Percentiles rank a stretch among this genome's conserved stretches.
Evolutionary conservation across 53 echinoderm and acorn worm genomes (phyloP).

Genomic region (Henricia sp.): DNA sequence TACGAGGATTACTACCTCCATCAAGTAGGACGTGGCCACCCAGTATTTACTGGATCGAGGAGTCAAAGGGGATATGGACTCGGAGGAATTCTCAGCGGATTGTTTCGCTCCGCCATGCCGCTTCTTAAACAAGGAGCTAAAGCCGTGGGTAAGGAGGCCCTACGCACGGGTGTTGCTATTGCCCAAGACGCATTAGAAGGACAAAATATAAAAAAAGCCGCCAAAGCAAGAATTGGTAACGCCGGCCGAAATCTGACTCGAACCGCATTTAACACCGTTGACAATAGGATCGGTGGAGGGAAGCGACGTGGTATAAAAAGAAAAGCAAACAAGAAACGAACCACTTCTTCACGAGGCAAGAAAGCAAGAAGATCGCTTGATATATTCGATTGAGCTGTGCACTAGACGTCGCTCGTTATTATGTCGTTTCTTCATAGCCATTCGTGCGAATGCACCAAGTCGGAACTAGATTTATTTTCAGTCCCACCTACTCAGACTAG

Average conservation of each 20-base stretch:
- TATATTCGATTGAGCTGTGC: too few relatives aligned
- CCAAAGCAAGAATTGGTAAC: slow-evolving; percentile 4
- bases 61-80: slow-evolving; percentile 48
- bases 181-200: slow-evolving; percentile 60
- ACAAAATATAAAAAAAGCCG: too few relatives aligned
- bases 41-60: slow-evolving; percentile 48
- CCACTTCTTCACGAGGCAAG: slow-evolving; percentile 20
- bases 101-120: too few relatives aligned
- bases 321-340: slow-evolving; percentile 13
- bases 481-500: too few relatives aligned
- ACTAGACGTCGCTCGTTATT: neutral
- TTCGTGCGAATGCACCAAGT: slow-evolving; percentile 79
- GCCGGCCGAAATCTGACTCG: too few relatives aligned
- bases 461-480: slow-evolving; percentile 61
- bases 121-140: too few relatives aligned
- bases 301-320: too few relatives aligned
- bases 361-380: slow-evolving; percentile 34
- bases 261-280: slow-evolving; percentile 10
- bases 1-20: too few relatives aligned
- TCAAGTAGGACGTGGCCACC: slow-evolving; percentile 39
- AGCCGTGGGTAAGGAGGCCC: too few relatives aligned
- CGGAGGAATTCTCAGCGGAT: too few relatives aligned
- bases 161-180: slow-evolving; percentile 57
- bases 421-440: slow-evolving; percentile 81
- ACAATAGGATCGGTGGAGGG: too few relatives aligned